Evolutionary conservation across 1,140 invertebrate species (phyloP).

Genomic region (Drosophila yakuba): DNA sequence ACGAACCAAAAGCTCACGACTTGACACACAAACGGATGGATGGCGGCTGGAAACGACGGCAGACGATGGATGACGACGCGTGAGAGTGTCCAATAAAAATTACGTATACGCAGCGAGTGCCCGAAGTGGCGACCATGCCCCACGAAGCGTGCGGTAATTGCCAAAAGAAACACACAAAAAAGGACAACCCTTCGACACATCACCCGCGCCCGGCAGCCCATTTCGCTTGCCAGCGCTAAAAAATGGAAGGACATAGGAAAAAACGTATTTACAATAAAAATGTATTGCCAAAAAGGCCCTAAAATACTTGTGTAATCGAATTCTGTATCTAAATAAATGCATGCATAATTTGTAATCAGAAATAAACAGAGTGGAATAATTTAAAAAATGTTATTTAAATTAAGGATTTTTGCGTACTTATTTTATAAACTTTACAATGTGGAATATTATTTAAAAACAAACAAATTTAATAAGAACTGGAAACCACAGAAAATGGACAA

Average conservation of each 20-base stretch:
- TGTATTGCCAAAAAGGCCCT: neutral
- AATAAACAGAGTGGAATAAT: too few relatives aligned
- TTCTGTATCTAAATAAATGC: neutral
- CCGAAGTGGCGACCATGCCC: slow-evolving; percentile 38
- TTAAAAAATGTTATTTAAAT: too few relatives aligned
- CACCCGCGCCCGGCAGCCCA: neutral
- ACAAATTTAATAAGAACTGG: too few relatives aligned
- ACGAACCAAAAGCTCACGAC: slow-evolving; percentile 59
- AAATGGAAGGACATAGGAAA: neutral
- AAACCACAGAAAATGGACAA: too few relatives aligned
- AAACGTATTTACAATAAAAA: neutral
- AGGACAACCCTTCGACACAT: slow-evolving; percentile 18
- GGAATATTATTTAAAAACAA: too few relatives aligned
- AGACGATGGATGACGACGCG: slow-evolving; percentile 61
- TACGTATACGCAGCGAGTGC: slow-evolving; percentile 66
- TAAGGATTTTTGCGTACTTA: too few relatives aligned
- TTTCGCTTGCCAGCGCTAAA: neutral
- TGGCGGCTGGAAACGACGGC: slow-evolving; percentile 16
- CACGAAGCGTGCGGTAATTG: slow-evolving; percentile 72
- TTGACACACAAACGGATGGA: slow-evolving; percentile 51
- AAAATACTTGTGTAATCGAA: neutral
- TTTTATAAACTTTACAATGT: too few relatives aligned
- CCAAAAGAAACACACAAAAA: slow-evolving; percentile 33
- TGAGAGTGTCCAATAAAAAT: slow-evolving; percentile 77
- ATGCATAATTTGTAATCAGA: too few relatives aligned